Conservation (phyloP, 2,888 invertebrate genomes). For the Amphimallon solstitiale region DNA sequence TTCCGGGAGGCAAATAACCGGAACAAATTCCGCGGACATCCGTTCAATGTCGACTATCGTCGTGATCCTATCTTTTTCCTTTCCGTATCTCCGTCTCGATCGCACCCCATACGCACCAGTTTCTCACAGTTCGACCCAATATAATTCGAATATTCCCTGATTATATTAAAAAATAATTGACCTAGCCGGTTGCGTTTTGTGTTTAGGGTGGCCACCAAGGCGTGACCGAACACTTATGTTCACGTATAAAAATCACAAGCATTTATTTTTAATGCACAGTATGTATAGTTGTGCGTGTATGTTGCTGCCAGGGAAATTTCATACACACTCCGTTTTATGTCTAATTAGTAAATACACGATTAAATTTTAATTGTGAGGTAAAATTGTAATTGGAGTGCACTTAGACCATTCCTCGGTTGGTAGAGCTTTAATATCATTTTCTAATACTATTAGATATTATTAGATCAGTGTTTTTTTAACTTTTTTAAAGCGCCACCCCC, state of each 20-base stretch:
- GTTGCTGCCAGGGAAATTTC: too few species aligned
- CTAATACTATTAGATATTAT: too few species aligned
- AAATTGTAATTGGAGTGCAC: too few species aligned
- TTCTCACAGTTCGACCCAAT: constrained; percentile 15
- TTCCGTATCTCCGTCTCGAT: too few species aligned
- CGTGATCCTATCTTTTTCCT: not conserved
- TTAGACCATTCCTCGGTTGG: too few species aligned
- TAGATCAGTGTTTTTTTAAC: too few species aligned
- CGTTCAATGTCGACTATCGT: constrained; percentile 12
- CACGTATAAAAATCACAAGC: constrained; percentile 2
- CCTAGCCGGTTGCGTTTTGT: constrained; percentile 2
- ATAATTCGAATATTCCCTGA: constrained; percentile 29
- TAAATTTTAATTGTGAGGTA: too few species aligned
- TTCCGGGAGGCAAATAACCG: constrained; percentile 17
- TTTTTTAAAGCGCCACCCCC: too few species aligned
- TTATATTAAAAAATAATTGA: constrained; percentile 33
- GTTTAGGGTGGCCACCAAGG: constrained; percentile 9
- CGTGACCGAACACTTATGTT: constrained; percentile 18
- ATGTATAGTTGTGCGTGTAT: too few species aligned
- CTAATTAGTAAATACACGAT: too few species aligned
- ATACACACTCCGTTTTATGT: too few species aligned
- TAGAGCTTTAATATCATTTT: too few species aligned
- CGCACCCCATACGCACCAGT: not conserved
- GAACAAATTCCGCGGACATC: constrained; percentile 30
- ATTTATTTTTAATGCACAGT: not conserved